These are phyloP conservation scores for human DNA, from an alignment of 2,113 vertebrate species.

Conservation along the genomic window GRCh38 chr13:64491001-64491500, in stretches of 20 bases:
- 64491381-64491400: neutral
- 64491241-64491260: neutral
- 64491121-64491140: neutral
- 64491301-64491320: neutral
- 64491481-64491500: neutral
- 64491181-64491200: neutral
- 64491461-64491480: neutral
- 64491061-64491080: neutral
- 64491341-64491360: neutral
- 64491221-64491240: neutral
- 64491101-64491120: neutral
- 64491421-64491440: neutral
- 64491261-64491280: neutral
- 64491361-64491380: neutral
- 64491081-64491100: neutral
- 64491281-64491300: neutral
- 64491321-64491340: neutral
- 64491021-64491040: neutral
- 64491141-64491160: neutral
- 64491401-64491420: neutral
- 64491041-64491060: neutral
- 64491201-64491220: neutral
- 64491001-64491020: neutral
- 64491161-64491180: neutral
- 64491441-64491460: neutral